Evolutionary conservation across 2,888 invertebrate species (phyloP).

Genomic region (Omphaloscelis lunosa): DNA sequence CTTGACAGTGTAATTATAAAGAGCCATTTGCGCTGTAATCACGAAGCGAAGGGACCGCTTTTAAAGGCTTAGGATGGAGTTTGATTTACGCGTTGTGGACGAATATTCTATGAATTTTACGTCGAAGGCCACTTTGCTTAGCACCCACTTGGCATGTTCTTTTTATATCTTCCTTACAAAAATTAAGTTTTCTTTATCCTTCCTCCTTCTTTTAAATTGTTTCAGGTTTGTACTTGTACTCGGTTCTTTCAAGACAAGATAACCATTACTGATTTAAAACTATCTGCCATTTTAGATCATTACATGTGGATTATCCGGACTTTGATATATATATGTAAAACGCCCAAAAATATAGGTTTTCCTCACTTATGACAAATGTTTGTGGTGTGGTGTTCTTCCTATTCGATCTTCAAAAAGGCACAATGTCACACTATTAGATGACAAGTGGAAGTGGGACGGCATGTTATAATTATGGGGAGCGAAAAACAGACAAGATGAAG

Average conservation of each 20-base stretch:
- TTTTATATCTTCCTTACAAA: not conserved
- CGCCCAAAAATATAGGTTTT: not conserved
- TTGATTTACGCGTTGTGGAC: constrained; percentile 40
- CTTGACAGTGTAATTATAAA: constrained; percentile 81
- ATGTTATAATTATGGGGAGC: too few relatives aligned
- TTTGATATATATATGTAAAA: not conserved
- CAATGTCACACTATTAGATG: too few relatives aligned
- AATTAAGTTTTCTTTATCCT: not conserved
- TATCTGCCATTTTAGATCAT: not conserved
- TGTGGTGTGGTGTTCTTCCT: too few relatives aligned
- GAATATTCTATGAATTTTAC: not conserved
- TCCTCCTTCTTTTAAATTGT: not conserved
- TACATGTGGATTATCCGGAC: not conserved
- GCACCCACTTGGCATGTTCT: not conserved
- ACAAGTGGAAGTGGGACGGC: too few relatives aligned
- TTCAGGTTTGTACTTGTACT: too few relatives aligned
- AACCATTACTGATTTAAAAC: not conserved
- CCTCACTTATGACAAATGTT: not conserved
- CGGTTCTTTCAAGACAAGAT: not conserved
- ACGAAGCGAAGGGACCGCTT: constrained; percentile 73
- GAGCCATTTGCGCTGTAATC: constrained; percentile 71
- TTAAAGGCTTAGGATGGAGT: constrained; percentile 30
- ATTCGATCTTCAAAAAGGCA: too few relatives aligned
- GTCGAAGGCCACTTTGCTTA: too few relatives aligned
- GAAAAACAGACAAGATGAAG: too few relatives aligned